Conservation (phyloP, 1,140 invertebrate genomes). For the Drosophila serrata region DNA sequence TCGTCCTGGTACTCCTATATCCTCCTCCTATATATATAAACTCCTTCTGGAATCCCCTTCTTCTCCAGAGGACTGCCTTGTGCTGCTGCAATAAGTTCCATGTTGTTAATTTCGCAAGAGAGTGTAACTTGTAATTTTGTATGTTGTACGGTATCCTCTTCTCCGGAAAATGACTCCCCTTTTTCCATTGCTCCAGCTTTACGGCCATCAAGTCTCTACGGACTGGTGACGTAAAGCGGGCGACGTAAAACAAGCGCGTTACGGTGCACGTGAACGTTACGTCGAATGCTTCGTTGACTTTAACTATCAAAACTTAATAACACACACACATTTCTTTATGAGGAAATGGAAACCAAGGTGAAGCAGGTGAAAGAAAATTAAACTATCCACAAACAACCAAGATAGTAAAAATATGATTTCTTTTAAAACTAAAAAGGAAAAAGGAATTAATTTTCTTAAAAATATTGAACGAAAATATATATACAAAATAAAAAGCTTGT, state of each 20-base stretch:
- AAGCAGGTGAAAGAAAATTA: slow-evolving; percentile 4
- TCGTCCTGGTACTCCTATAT: slow-evolving; percentile 5
- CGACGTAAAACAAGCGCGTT: slow-evolving; percentile 73
- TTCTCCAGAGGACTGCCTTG: slow-evolving; percentile 5
- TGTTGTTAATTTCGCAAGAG: slow-evolving; percentile 83
- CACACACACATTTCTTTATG: slow-evolving; percentile 27
- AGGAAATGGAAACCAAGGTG: slow-evolving; percentile 31
- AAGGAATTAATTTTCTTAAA: neutral
- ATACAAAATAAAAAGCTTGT: neutral
- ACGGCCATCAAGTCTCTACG: slow-evolving; percentile 66
- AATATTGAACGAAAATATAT: neutral
- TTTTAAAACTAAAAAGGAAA: neutral
- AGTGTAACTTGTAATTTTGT: slow-evolving; percentile 83
- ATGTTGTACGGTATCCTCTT: slow-evolving; percentile 56
- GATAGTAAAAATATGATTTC: too few relatives aligned
- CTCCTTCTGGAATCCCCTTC: neutral
- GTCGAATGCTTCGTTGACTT: slow-evolving; percentile 73
- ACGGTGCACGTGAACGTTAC: slow-evolving; percentile 75
- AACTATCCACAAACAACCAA: too few relatives aligned
- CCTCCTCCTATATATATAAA: neutral
- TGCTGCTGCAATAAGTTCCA: slow-evolving; percentile 76
- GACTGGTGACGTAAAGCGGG: slow-evolving; percentile 43
- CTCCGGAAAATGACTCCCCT: slow-evolving; percentile 9
- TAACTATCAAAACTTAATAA: slow-evolving; percentile 69
- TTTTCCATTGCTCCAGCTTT: slow-evolving; percentile 31